Percentiles rank a stretch among this genome's conserved stretches.
Conservation (phyloP, 2,888 invertebrate species). For the Gordius sp. region DNA sequence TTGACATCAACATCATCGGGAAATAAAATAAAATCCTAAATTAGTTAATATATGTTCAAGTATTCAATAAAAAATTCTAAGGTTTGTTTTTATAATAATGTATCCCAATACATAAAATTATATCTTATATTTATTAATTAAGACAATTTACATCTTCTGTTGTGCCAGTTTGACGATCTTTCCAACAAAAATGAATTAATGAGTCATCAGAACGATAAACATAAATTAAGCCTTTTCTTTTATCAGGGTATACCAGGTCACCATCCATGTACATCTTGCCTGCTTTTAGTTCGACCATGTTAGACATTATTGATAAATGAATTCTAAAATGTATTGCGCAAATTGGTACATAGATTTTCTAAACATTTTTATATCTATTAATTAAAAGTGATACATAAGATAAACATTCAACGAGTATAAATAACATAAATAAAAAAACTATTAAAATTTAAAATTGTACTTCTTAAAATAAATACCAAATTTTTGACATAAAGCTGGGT, state of each 20-base stretch:
- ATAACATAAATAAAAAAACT: too few species aligned
- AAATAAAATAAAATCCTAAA: slow-evolving; percentile 70
- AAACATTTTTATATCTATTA: too few species aligned
- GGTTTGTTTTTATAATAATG: slow-evolving; percentile 10
- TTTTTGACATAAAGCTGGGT: too few species aligned
- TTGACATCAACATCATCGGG: slow-evolving; percentile 96
- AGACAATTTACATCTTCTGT: slow-evolving; percentile 50
- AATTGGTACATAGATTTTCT: too few species aligned
- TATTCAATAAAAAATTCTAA: slow-evolving; percentile 13
- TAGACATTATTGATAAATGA: too few species aligned
- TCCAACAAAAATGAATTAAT: slow-evolving; percentile 97
- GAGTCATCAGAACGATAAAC: slow-evolving; percentile 87
- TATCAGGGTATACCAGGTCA: slow-evolving; percentile 41
- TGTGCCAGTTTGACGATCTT: slow-evolving; percentile 66
- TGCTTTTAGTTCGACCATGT: slow-evolving; percentile 3
- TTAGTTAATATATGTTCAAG: slow-evolving; percentile 3
- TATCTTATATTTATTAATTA: too few species aligned
- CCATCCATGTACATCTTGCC: slow-evolving; percentile 16
- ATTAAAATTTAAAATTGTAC: too few species aligned
- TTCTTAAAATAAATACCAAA: too few species aligned
- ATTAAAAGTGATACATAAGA: too few species aligned
- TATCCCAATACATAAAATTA: slow-evolving; percentile 16
- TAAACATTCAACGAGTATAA: too few species aligned
- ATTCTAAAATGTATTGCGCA: too few species aligned
- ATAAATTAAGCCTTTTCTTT: slow-evolving; percentile 71